Conservation (phyloP, 2,888 invertebrate species). For the Cerastoderma edule region DNA sequence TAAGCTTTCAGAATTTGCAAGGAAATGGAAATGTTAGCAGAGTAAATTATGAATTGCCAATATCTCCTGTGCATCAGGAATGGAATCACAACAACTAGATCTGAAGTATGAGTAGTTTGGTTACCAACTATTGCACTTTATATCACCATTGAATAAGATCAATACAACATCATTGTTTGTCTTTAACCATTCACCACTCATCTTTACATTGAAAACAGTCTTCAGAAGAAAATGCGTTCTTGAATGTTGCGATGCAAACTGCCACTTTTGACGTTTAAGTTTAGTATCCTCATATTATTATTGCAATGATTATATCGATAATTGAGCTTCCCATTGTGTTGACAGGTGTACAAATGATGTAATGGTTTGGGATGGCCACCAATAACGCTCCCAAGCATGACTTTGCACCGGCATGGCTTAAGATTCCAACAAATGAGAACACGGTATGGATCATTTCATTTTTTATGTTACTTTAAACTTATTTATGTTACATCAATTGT, state of each 20-base stretch:
- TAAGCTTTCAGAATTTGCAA: not conserved
- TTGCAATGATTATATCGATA: not conserved
- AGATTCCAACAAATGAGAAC: conserved; percentile 82
- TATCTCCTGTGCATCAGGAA: no score
- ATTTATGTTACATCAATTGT: no score
- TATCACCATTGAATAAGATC: not conserved
- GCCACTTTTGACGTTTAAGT: not conserved
- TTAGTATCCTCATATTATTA: not conserved
- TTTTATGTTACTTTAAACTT: not conserved
- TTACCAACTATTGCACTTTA: no score
- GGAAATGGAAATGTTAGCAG: no score
- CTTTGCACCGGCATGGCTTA: conserved; percentile 84
- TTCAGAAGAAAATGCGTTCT: no score
- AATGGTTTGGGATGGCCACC: conserved; percentile 75
- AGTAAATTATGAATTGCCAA: no score
- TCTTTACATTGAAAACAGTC: not conserved
- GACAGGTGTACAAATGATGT: conserved; percentile 42
- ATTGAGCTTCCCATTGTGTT: not conserved
- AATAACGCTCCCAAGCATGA: conserved; percentile 83
- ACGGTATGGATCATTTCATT: conserved; percentile 79
- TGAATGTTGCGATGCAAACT: no score
- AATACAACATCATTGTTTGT: not conserved
- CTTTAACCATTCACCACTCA: not conserved
- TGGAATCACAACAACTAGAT: no score
- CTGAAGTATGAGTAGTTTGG: no score